phyloP scores from a whole-genome alignment of 2,797 vertebrate genomes.

The Allobates femoralis region DNA sequence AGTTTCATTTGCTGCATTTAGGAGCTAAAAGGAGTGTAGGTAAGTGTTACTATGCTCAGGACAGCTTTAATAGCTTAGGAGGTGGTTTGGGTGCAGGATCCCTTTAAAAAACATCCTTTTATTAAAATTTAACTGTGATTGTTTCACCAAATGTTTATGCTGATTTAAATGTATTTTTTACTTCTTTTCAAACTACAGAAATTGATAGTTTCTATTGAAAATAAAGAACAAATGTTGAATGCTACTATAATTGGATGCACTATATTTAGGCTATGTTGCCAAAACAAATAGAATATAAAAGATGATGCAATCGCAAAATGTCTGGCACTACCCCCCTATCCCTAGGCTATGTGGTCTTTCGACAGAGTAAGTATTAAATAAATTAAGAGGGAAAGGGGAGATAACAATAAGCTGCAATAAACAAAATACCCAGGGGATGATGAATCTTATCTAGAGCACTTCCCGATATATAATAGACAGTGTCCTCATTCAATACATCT shows the following conservation, averaged over 20 bases:
- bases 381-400: neutral
- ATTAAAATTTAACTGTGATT: no score
- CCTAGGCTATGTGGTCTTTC: neutral
- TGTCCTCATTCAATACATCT: constrained; percentile 33
- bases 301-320: neutral
- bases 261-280: neutral
- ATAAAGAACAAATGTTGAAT: neutral
- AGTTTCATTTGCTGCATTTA: no score
- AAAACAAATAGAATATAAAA: neutral
- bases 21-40: no score
- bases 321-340: neutral
- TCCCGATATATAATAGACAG: constrained; percentile 24
- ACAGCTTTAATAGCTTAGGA: no score
- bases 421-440: constrained; percentile 22
- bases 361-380: neutral
- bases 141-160: no score
- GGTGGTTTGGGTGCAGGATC: no score
- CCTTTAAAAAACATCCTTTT: no score
- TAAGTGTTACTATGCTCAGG: no score
- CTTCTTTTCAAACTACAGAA: no score
- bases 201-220: neutral
- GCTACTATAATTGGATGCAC: neutral
- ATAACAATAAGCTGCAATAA: constrained; percentile 17
- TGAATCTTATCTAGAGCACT: neutral
- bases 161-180: no score